Conservation (phyloP, 2,888 invertebrate genomes). For the Melitaea athalia region DNA sequence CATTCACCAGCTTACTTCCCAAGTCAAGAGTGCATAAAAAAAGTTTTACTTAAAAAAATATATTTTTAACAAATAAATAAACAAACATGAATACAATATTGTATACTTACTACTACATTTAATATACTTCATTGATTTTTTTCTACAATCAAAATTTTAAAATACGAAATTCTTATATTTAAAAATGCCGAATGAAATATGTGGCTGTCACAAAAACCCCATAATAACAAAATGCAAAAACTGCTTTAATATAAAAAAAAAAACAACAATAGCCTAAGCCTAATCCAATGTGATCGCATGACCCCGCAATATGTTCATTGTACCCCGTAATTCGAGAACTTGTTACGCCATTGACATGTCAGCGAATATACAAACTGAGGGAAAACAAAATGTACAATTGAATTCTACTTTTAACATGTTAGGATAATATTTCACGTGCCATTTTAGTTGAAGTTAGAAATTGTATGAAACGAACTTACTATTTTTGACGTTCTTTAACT, state of each 20-base stretch:
- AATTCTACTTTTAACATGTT: constrained; percentile 30
- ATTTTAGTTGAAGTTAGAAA: neutral
- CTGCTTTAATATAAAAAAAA: neutral
- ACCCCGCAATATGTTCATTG: constrained; percentile 11
- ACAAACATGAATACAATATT: too few species aligned
- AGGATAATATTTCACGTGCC: constrained; percentile 10
- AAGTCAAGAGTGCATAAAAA: too few species aligned
- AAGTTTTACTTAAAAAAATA: too few species aligned
- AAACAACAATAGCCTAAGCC: constrained; percentile 1
- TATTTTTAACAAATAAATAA: too few species aligned
- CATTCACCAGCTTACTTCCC: too few species aligned
- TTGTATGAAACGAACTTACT: neutral
- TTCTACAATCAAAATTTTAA: too few species aligned
- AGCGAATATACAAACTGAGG: constrained; percentile 37
- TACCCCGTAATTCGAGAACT: constrained; percentile 41
- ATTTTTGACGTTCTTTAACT: neutral
- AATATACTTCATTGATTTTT: too few species aligned
- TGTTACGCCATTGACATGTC: constrained; percentile 43
- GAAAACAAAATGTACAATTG: constrained; percentile 41
- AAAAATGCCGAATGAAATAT: too few species aligned
- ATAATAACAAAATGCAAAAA: neutral
- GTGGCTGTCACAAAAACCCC: too few species aligned
- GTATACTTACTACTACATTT: too few species aligned
- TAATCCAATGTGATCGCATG: constrained; percentile 23
- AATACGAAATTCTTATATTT: too few species aligned